Evolutionary conservation across 2,113 vertebrate species (phyloP).

Genomic region (Tyrannus savana): DNA sequence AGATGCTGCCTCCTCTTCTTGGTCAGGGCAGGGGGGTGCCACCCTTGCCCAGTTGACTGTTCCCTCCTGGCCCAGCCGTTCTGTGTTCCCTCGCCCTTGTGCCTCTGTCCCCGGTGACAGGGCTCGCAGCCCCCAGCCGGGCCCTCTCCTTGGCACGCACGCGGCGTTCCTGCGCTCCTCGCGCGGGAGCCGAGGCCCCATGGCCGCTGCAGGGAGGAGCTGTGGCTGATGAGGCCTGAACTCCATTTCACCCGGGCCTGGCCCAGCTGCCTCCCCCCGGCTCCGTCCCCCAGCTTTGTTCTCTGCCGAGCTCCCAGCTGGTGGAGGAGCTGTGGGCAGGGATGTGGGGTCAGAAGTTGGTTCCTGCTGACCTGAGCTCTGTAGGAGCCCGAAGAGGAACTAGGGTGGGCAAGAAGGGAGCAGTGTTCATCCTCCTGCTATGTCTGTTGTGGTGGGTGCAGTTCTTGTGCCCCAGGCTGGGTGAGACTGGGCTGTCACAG

Average conservation of each 20-base stretch:
- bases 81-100: neutral
- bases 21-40: neutral
- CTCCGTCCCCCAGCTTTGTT: neutral
- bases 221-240: constrained; percentile 42
- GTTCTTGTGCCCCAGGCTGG: accelerated
- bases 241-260: constrained; percentile 60
- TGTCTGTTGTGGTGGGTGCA: neutral
- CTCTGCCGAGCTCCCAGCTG: constrained; percentile 7
- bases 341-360: neutral
- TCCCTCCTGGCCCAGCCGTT: neutral
- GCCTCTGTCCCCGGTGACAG: neutral
- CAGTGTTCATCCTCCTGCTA: neutral
- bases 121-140: constrained; percentile 21
- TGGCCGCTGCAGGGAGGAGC: constrained; percentile 55
- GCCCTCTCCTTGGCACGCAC: constrained; percentile 22
- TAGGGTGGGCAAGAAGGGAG: neutral
- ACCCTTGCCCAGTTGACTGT: neutral
- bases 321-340: neutral
- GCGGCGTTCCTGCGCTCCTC: constrained; percentile 1
- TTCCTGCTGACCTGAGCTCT: neutral
- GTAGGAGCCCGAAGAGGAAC: neutral
- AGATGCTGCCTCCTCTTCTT: neutral
- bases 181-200: constrained; percentile 46
- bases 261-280: constrained; percentile 48
- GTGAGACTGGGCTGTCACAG: neutral